These are phyloP conservation scores for Cherax quadricarinatus DNA, from an alignment of 1,140 invertebrate species.

Conservation along the genomic window DNA sequence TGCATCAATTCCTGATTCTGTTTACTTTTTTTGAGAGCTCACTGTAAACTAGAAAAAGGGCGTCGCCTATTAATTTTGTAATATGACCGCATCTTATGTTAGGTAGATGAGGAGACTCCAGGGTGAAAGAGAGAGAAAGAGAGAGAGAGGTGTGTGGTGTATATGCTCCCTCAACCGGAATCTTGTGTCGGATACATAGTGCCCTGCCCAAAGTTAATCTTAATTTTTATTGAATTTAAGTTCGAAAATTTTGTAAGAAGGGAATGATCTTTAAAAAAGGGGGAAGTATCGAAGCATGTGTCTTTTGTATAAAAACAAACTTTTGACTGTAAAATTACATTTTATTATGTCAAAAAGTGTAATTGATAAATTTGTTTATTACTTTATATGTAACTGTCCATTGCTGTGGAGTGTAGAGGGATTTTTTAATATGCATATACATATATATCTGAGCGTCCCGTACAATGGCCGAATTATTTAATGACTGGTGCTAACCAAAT, in stretches of 20 bases:
- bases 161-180: slow-evolving; percentile 18
- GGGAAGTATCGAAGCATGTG: neutral
- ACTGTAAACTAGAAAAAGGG: slow-evolving; percentile 61
- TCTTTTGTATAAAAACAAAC: neutral
- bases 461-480: slow-evolving; percentile 22
- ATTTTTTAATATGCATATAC: neutral
- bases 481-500: slow-evolving; percentile 41
- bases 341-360: slow-evolving; percentile 7
- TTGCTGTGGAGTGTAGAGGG: slow-evolving; percentile 10
- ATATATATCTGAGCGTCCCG: neutral
- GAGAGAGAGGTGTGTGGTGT: neutral
- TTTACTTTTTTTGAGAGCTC: slow-evolving; percentile 57
- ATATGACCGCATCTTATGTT: slow-evolving; percentile 17
- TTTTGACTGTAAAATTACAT: slow-evolving; percentile 10
- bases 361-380: neutral
- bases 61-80: slow-evolving; percentile 46
- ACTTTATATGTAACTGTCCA: slow-evolving; percentile 27
- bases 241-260: neutral
- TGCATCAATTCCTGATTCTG: slow-evolving; percentile 67
- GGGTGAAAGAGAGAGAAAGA: neutral
- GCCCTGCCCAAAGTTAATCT: neutral
- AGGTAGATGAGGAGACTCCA: slow-evolving; percentile 4
- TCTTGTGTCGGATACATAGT: neutral
- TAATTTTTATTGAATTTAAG: neutral
- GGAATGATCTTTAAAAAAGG: neutral